Percentiles rank a stretch among this genome's conserved stretches.
Evolutionary conservation across 2,797 vertebrate species (phyloP).

Genomic region (Protosalanx chinensis): DNA sequence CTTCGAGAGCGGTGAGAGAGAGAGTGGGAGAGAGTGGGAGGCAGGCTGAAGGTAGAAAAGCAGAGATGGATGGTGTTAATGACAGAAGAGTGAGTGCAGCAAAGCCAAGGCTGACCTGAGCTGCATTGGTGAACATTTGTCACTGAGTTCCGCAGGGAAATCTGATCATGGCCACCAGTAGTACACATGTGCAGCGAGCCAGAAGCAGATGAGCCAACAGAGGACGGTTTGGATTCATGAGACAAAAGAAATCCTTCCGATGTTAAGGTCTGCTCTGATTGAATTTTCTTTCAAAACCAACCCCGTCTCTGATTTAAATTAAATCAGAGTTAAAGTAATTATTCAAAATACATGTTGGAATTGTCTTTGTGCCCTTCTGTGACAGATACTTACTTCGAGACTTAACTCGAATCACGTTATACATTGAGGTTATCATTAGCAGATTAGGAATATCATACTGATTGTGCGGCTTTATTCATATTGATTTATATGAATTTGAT

Average conservation of each 20-base stretch:
- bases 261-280: too few relatives aligned
- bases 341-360: background rate
- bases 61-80: slow-evolving; percentile 5
- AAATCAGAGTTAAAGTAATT: background rate
- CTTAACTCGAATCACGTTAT: too few relatives aligned
- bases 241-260: background rate
- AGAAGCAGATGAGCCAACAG: background rate
- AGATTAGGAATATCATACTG: background rate
- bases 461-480: background rate
- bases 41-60: background rate
- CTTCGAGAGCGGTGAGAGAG: background rate
- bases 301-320: too few relatives aligned
- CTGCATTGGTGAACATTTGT: slow-evolving; percentile 1
- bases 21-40: background rate
- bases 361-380: too few relatives aligned
- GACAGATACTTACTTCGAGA: too few relatives aligned
- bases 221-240: background rate
- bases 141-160: background rate
- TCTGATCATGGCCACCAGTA: background rate
- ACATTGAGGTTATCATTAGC: too few relatives aligned
- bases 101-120: background rate
- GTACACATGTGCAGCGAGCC: background rate
- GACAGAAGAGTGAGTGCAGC: background rate
- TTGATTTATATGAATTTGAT: too few relatives aligned
- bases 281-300: too few relatives aligned